Evolutionary conservation across 2,888 invertebrate genomes (phyloP), one percentile per base, ranked within the genome.

Genomic region (Drosophila leonis): DNA sequence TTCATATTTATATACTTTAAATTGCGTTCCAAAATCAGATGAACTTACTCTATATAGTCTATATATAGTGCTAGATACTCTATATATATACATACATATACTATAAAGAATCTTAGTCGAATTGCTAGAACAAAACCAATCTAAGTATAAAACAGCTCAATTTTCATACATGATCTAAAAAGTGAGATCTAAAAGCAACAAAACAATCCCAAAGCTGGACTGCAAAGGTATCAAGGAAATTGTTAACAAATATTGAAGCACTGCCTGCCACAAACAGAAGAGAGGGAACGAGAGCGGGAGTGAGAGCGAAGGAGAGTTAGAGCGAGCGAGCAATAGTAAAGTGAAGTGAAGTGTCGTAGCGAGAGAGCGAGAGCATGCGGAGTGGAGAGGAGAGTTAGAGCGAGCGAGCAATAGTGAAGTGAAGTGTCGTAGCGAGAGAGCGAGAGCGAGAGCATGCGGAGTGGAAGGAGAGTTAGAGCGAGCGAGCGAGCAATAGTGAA

Each of bases 221-320:
- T 64, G 52, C 31, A 37, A 39, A 18, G 39, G 35, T 18, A 55
- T 33, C 1, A 4, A 18, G 18, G 18, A 49, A 49, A 4, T 1
- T 1, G 4, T 13, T 20, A 33, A 8, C 49, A 49, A 31, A 49
- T 20, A 31, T 49, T 49, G 18, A 42, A 61, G 73, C 73, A 52
- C 56, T 61, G 73, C 61, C 48, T 35, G 52, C 52, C 52, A 37
- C 35, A 51, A n/a, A 13, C n/a, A 18, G 4, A n/a, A n/a, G 13
- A 35, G 33, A 73, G 29, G 8, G 37, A 31, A 5, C 9, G 10
- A 29, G 7, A n/a, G 13, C 35, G 15, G 12, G 13, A 29, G 20
- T n/a, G 35, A 20, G 18, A n/a, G n/a, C 39, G 6, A 35, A 4
- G 0, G 37, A 13, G 35, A 27, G 10, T 18, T 15, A 29, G n/a